phyloP scores from a whole-genome alignment of 1,140 invertebrate genomes.

The Heliconius himera region DNA sequence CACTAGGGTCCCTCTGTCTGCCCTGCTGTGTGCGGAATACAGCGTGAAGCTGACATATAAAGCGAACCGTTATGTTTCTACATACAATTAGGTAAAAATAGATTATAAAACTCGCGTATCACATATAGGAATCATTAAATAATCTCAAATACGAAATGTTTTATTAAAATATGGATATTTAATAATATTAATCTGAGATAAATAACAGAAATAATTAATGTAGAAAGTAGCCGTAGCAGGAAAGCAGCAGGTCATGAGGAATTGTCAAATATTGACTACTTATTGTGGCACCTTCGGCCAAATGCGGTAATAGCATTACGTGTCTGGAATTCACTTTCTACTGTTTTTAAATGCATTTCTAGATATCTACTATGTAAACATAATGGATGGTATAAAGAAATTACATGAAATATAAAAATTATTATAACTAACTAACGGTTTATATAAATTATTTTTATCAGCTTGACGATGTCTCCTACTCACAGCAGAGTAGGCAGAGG shows the following conservation, averaged over 20 bases:
- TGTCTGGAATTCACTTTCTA: constrained; percentile 22
- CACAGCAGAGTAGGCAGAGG: too few species aligned
- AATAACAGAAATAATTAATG: not conserved
- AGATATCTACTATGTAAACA: not conserved
- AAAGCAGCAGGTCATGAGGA: not conserved
- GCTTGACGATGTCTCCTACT: too few species aligned
- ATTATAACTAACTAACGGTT: not conserved
- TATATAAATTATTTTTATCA: too few species aligned
- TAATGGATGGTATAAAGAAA: not conserved
- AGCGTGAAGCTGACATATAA: too few species aligned
- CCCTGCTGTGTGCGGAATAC: too few species aligned
- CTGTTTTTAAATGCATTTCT: constrained; percentile 5
- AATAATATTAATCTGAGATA: not conserved
- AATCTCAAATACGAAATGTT: too few species aligned
- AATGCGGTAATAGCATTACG: constrained; percentile 14
- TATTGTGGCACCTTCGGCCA: not conserved
- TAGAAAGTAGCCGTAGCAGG: constrained; percentile 12
- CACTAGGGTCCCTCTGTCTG: too few species aligned
- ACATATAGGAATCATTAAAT: too few species aligned
- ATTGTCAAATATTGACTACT: constrained; percentile 5
- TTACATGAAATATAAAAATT: not conserved
- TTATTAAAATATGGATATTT: too few species aligned
- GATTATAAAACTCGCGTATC: too few species aligned
- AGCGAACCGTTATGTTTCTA: too few species aligned
- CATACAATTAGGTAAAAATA: too few species aligned